Conservation (phyloP, 37 sponge, comb jelly and placozoan species). For the Hormiphora californensis region DNA sequence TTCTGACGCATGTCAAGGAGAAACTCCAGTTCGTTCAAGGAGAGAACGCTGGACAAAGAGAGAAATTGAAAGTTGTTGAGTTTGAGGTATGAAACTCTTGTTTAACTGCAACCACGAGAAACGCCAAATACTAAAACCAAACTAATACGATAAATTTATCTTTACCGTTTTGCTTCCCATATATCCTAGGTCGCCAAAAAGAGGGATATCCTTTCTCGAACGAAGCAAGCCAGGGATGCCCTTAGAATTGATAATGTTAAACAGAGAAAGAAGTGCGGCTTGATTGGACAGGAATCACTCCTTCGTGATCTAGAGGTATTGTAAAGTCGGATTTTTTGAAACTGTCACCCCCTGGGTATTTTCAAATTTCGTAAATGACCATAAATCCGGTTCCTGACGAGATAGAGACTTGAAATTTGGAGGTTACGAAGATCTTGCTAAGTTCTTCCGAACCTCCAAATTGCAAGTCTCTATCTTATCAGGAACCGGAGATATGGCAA, state of each 20-base stretch:
- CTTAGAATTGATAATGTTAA: constrained; percentile 74
- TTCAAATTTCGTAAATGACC: no score
- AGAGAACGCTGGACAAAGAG: constrained; percentile 19
- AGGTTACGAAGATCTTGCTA: no score
- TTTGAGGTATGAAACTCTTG: not conserved
- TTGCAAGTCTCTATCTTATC: no score
- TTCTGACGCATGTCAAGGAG: constrained; percentile 94
- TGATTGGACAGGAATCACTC: constrained; percentile 77
- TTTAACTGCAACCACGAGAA: not conserved
- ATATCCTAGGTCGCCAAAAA: constrained; percentile 74
- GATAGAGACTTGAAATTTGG: no score
- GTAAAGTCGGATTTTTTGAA: no score
- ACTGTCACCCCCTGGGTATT: no score
- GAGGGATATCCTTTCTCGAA: constrained; percentile 74
- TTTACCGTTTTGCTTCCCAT: not conserved
- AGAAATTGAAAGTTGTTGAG: constrained; percentile 44
- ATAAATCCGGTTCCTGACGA: no score
- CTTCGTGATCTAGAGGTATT: constrained; percentile 83
- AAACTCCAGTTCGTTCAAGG: constrained; percentile 93
- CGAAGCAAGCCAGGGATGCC: constrained; percentile 84
- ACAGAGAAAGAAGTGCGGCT: constrained; percentile 77
- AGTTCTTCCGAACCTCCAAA: no score
- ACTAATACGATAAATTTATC: not conserved
- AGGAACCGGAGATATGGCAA: no score
- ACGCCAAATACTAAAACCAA: not conserved